Evolutionary conservation across 1,140 invertebrate genomes (phyloP).

Genomic region (Bombus picipes): DNA sequence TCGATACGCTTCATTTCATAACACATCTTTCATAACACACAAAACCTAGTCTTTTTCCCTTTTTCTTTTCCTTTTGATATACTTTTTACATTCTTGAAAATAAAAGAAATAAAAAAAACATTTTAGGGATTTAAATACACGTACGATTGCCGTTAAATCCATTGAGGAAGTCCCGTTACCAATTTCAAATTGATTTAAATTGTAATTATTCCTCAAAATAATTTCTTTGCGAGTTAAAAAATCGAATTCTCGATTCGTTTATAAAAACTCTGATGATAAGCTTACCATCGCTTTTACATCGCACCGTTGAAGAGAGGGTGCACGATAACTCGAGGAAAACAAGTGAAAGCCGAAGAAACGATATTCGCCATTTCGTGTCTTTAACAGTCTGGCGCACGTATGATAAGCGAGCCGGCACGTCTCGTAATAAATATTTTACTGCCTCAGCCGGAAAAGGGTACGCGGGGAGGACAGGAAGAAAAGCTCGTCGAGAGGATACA

Average conservation of each 20-base stretch:
- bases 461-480: not conserved
- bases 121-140: too few species aligned
- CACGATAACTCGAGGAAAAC: not conserved
- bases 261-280: not conserved
- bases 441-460: constrained; percentile 11
- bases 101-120: too few species aligned
- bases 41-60: too few species aligned
- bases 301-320: not conserved
- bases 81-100: too few species aligned
- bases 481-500: not conserved
- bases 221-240: not conserved
- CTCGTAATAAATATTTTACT: constrained; percentile 71
- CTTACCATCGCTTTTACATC: not conserved
- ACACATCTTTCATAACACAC: not conserved
- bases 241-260: not conserved
- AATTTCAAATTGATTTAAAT: too few species aligned
- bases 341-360: constrained; percentile 3
- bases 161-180: too few species aligned
- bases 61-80: too few species aligned
- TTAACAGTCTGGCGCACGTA: constrained; percentile 55
- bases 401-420: constrained; percentile 62
- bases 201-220: too few species aligned
- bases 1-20: not conserved
- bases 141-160: too few species aligned
- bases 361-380: constrained; percentile 37